These are phyloP conservation scores for Orientallactaga sibirica DNA, from an alignment of 2,797 vertebrate genomes.

Conservation along the genomic window DNA sequence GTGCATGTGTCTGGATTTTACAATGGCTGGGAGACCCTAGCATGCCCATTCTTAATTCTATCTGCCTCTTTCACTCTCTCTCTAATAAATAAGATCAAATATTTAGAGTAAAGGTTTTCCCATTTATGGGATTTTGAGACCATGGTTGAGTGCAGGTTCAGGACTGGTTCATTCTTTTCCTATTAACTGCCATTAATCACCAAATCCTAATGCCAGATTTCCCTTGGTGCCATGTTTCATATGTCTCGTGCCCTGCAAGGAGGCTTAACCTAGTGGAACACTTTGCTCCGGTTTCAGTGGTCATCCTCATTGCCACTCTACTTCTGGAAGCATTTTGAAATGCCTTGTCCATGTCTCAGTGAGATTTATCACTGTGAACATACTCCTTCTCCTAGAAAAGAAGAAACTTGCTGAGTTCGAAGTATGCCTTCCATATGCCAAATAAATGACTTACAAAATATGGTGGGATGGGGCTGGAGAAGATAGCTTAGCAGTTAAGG, in stretches of 20 bases:
- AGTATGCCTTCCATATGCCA: slow-evolving; percentile 26
- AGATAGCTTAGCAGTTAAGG: too few relatives aligned
- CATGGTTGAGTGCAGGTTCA: slow-evolving; percentile 52
- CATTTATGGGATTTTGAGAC: slow-evolving; percentile 68
- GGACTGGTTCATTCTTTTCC: slow-evolving; percentile 74
- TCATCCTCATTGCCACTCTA: slow-evolving; percentile 60
- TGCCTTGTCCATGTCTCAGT: slow-evolving; percentile 53
- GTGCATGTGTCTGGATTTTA: too few relatives aligned
- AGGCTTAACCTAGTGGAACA: slow-evolving; percentile 50
- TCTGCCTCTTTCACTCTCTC: too few relatives aligned
- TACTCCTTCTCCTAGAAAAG: slow-evolving; percentile 58
- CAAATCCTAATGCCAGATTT: slow-evolving; percentile 69
- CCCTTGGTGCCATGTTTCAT: slow-evolving; percentile 78
- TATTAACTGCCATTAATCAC: slow-evolving; percentile 62
- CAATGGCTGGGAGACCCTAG: too few relatives aligned
- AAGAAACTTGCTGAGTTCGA: slow-evolving; percentile 19
- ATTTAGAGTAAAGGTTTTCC: neutral
- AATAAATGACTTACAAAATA: slow-evolving; percentile 48
- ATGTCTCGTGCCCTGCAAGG: slow-evolving; percentile 68
- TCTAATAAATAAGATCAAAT: too few relatives aligned
- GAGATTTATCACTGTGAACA: slow-evolving; percentile 52
- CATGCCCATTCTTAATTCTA: too few relatives aligned
- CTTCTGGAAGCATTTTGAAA: slow-evolving; percentile 48
- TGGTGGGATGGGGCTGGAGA: neutral
- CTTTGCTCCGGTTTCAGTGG: slow-evolving; percentile 37